phyloP scores from a whole-genome alignment of 2,797 vertebrate genomes.

The Takifugu rubripes region DNA sequence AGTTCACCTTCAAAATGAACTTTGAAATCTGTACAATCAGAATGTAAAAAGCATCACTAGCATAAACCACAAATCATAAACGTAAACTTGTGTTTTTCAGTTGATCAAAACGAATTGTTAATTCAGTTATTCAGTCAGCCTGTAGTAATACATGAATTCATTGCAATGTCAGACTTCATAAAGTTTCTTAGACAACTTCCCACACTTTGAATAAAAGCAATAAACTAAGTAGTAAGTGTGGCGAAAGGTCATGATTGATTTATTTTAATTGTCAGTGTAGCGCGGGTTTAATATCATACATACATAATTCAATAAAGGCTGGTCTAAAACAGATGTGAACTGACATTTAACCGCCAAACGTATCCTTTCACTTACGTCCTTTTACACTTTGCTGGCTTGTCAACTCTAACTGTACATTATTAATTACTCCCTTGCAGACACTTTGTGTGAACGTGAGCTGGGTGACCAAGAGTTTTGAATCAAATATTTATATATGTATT shows the following conservation, averaged over 20 bases:
- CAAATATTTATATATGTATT: conserved; percentile 76
- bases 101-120: too few relatives aligned
- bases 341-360: conserved; percentile 49
- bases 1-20: conserved; percentile 1
- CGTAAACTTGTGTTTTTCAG: too few relatives aligned
- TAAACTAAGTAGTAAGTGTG: conserved; percentile 20
- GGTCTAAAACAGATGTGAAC: conserved; percentile 61
- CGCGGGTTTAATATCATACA: conserved; percentile 19
- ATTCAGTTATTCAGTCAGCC: too few relatives aligned
- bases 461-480: conserved; percentile 56
- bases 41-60: too few relatives aligned
- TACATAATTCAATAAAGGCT: conserved; percentile 57
- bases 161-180: too few relatives aligned
- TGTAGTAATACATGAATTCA: too few relatives aligned
- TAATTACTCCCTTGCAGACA: conserved; percentile 65
- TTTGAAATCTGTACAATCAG: background rate
- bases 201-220: conserved; percentile 24
- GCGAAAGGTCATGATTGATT: conserved; percentile 5
- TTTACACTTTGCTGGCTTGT: conserved; percentile 54
- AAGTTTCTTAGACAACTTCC: background rate
- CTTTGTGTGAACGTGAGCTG: conserved; percentile 53
- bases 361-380: conserved; percentile 68
- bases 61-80: too few relatives aligned
- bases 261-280: conserved; percentile 39
- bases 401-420: conserved; percentile 68